phyloP scores from a whole-genome alignment of 2,888 invertebrate genomes.

The Megaustenia siamemsis region DNA sequence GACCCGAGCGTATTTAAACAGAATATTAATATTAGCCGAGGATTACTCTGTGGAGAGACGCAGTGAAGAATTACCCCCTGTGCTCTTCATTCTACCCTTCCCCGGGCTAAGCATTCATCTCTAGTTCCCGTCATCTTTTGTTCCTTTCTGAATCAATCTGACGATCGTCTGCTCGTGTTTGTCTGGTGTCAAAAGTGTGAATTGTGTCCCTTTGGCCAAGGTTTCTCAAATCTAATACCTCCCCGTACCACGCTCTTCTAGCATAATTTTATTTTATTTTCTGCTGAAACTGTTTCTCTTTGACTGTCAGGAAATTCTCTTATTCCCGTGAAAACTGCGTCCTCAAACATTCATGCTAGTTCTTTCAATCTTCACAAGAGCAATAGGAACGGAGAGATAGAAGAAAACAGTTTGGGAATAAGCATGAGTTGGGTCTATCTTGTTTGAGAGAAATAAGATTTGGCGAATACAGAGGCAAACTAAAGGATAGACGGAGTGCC shows the following conservation, averaged over 20 bases:
- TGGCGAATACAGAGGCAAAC: neutral
- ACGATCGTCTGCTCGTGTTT: constrained; percentile 38
- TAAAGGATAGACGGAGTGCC: neutral
- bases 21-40: constrained; percentile 47
- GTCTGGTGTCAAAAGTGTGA: constrained; percentile 43
- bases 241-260: neutral
- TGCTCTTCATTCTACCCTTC: too few relatives aligned
- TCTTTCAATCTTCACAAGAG: constrained; percentile 12
- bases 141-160: constrained; percentile 47
- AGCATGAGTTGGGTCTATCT: neutral
- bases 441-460: neutral
- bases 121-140: constrained; percentile 34
- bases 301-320: neutral
- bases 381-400: neutral
- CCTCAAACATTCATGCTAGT: neutral
- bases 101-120: constrained; percentile 24
- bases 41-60: constrained; percentile 28
- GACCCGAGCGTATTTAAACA: constrained; percentile 36
- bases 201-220: constrained; percentile 32
- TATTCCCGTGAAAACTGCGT: neutral
- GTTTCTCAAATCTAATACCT: neutral
- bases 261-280: neutral
- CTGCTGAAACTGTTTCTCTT: constrained; percentile 26
- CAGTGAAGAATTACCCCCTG: constrained; percentile 9
- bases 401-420: neutral